Percentiles rank a stretch among this genome's conserved stretches.
Evolutionary conservation across 1,140 invertebrate species (phyloP).

Genomic region (Pogonomyrmex californicus): DNA sequence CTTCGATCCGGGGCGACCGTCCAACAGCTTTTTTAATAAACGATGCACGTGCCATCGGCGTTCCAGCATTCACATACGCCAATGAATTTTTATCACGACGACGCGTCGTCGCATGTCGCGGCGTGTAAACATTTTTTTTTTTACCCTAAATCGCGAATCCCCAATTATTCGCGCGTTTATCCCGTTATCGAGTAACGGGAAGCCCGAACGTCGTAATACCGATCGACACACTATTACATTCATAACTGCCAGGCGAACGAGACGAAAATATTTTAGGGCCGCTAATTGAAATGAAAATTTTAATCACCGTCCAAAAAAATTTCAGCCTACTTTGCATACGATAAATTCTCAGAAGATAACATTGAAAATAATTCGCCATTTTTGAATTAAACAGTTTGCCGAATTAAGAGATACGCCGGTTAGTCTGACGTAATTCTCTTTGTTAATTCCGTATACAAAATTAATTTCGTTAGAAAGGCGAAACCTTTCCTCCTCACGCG

Average conservation of each 20-base stretch:
- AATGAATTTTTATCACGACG: conserved; percentile 61
- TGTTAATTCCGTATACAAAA: conserved; percentile 5
- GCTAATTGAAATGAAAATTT: conserved; percentile 55
- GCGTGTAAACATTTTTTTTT: conserved; percentile 44
- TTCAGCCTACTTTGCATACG: conserved; percentile 41
- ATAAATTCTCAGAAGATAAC: conserved; percentile 30
- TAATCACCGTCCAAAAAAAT: conserved; percentile 46
- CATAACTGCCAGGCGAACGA: conserved; percentile 31
- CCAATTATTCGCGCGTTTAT: conserved; percentile 64
- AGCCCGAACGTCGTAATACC: conserved; percentile 57
- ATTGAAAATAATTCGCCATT: background rate
- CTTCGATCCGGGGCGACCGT: conserved; percentile 66
- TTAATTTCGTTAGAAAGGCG: conserved; percentile 19
- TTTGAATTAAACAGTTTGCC: background rate
- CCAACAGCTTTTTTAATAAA: conserved; percentile 73
- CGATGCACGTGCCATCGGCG: conserved; percentile 68
- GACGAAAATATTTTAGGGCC: conserved; percentile 40
- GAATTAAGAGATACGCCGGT: background rate
- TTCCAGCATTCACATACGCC: conserved; percentile 65
- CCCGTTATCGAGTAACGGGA: conserved; percentile 60
- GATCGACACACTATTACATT: conserved; percentile 56
- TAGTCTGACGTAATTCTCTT: background rate
- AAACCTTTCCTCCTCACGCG: background rate
- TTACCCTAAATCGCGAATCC: conserved; percentile 60
- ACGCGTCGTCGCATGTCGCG: conserved; percentile 58